phyloP scores from a whole-genome alignment of 2,888 invertebrate genomes.

The Exephanes ischioxanthus region DNA sequence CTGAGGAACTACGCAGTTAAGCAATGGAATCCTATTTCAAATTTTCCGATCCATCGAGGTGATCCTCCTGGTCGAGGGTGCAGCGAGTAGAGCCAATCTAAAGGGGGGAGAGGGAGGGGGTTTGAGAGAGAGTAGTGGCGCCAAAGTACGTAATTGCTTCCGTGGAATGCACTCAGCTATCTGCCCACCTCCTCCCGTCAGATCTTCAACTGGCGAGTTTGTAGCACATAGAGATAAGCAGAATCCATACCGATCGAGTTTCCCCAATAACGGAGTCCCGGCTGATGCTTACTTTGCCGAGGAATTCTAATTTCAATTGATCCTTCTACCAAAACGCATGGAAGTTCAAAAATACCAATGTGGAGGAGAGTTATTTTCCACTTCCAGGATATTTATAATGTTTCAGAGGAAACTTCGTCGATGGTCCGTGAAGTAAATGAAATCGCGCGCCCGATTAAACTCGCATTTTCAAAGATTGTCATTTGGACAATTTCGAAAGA shows the following conservation, averaged over 20 bases:
- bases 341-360: not conserved
- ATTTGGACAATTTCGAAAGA: too few relatives aligned
- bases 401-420: not conserved
- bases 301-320: conserved; percentile 52
- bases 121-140: conserved; percentile 32
- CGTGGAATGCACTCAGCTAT: conserved; percentile 63
- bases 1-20: conserved; percentile 50
- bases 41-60: conserved; percentile 62
- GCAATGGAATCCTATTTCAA: conserved; percentile 56
- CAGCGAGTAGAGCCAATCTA: conserved; percentile 55
- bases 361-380: not conserved
- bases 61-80: not conserved
- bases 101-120: conserved; percentile 20
- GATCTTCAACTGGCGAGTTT: conserved; percentile 33
- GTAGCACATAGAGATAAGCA: conserved; percentile 50
- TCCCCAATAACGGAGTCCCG: conserved; percentile 46
- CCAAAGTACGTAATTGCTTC: conserved; percentile 67
- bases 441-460: not conserved
- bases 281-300: conserved; percentile 42
- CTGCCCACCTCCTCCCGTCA: conserved; percentile 24
- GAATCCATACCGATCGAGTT: conserved; percentile 43
- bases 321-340: not conserved
- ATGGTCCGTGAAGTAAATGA: not conserved
- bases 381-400: not conserved
- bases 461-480: too few relatives aligned